phyloP scores from a whole-genome alignment of 2,888 invertebrate genomes.

The Tetrapedia diversipes region DNA sequence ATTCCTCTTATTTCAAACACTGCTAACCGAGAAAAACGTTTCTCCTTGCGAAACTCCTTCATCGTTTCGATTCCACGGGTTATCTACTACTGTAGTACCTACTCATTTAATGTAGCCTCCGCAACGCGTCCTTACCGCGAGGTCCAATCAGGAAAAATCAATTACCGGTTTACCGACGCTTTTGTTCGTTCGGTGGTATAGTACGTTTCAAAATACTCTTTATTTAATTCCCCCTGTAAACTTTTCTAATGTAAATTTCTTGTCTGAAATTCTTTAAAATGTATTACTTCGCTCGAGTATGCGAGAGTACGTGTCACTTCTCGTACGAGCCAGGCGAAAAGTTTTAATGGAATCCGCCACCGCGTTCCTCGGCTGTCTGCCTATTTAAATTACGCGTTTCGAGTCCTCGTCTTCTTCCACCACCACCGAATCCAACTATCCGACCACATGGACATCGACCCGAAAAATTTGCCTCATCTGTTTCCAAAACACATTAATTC shows the following conservation, averaged over 20 bases:
- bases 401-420: conserved; percentile 31
- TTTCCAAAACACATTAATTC: conserved; percentile 32
- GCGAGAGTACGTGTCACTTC: conserved; percentile 64
- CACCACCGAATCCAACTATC: conserved; percentile 22
- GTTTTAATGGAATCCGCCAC: conserved; percentile 65
- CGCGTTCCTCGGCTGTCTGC: conserved; percentile 64
- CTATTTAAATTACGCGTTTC: conserved; percentile 66
- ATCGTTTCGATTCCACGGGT: too few species aligned
- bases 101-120: too few species aligned
- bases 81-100: too few species aligned
- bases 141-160: not conserved
- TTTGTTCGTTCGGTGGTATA: not conserved
- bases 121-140: too few species aligned
- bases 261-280: conserved; percentile 62
- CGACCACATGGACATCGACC: conserved; percentile 46
- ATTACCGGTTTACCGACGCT: not conserved
- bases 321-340: conserved; percentile 63
- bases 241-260: conserved; percentile 63
- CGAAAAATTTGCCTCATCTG: conserved; percentile 40
- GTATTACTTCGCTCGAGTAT: conserved; percentile 60
- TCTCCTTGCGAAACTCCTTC: not conserved
- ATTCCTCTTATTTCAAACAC: not conserved
- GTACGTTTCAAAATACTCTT: conserved; percentile 25
- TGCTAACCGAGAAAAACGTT: not conserved
- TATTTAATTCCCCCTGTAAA: conserved; percentile 50